Evolutionary conservation across 2,113 vertebrate genomes (phyloP).

Genomic region (Lates calcarifer): DNA sequence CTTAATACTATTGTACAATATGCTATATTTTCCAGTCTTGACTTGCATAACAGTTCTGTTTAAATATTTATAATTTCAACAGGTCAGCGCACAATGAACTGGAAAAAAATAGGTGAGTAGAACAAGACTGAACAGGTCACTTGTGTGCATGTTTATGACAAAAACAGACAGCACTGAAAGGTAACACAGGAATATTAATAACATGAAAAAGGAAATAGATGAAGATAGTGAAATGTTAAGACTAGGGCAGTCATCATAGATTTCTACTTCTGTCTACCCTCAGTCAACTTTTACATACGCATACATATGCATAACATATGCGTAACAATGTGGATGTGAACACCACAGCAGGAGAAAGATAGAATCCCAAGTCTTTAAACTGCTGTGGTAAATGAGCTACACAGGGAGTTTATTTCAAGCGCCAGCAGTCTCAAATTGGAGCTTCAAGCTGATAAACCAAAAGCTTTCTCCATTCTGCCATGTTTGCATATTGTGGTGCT

Average conservation of each 20-base stretch:
- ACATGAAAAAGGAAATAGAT: background rate
- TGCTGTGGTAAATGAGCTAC: slow-evolving; percentile 12
- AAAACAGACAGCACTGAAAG: background rate
- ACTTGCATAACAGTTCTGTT: slow-evolving; percentile 24
- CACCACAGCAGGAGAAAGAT: background rate
- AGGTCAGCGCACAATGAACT: slow-evolving; percentile 97
- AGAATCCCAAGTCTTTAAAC: background rate
- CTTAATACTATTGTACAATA: background rate
- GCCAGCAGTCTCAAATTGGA: slow-evolving; percentile 46
- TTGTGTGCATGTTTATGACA: slow-evolving; percentile 27
- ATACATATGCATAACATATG: background rate
- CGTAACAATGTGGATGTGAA: background rate
- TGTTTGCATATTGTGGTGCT: slow-evolving; percentile 58
- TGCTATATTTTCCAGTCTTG: slow-evolving; percentile 6
- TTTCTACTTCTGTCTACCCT: background rate
- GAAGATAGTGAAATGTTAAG: background rate
- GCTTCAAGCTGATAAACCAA: slow-evolving; percentile 43
- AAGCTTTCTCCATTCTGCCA: slow-evolving; percentile 17
- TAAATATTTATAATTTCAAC: slow-evolving; percentile 55
- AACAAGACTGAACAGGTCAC: background rate
- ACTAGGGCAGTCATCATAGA: background rate
- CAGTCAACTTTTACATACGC: background rate
- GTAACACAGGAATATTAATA: background rate
- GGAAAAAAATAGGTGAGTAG: slow-evolving; percentile 96
- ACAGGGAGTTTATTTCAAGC: slow-evolving; percentile 28